Evolutionary conservation across 2,888 invertebrate genomes (phyloP).

Genomic region (Lithophane leautieri): DNA sequence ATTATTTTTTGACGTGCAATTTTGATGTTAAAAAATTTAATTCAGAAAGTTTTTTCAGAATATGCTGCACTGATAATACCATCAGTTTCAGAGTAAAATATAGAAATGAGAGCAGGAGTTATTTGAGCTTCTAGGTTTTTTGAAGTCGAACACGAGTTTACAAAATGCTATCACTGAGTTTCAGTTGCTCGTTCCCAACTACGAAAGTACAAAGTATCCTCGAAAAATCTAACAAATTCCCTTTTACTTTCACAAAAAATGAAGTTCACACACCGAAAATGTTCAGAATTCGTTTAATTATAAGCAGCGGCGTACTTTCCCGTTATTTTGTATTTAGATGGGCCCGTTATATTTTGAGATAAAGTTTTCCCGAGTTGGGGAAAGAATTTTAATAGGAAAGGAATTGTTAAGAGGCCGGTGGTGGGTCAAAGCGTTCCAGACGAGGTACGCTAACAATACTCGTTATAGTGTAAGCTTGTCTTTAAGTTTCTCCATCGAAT

Average conservation of each 20-base stretch:
- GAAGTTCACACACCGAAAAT: conserved; percentile 63
- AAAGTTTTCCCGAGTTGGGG: conserved; percentile 79
- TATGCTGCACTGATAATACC: background rate
- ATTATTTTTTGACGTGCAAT: background rate
- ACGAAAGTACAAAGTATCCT: conserved; percentile 33
- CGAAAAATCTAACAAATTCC: conserved; percentile 37
- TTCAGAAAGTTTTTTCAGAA: background rate
- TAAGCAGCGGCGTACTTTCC: conserved; percentile 61
- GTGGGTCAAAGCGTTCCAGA: conserved; percentile 82
- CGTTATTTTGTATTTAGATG: conserved; percentile 65
- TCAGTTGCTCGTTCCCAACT: conserved; percentile 21
- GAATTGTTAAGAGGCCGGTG: conserved; percentile 79
- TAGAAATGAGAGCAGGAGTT: background rate
- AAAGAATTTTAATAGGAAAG: conserved; percentile 87
- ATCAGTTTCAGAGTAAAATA: background rate
- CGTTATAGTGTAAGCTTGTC: conserved; percentile 75
- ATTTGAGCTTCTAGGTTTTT: background rate
- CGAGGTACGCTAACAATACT: conserved; percentile 76
- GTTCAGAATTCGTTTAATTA: conserved; percentile 68
- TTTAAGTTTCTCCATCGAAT: conserved; percentile 73
- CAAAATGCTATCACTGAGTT: conserved; percentile 25
- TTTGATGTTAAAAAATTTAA: background rate
- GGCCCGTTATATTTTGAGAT: conserved; percentile 73
- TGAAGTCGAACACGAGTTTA: conserved; percentile 5
- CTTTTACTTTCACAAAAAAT: conserved; percentile 54